Percentiles rank a stretch among this genome's conserved stretches.
phyloP scores from a whole-genome alignment of 2,888 invertebrate species.

The Coelinius sp. region DNA sequence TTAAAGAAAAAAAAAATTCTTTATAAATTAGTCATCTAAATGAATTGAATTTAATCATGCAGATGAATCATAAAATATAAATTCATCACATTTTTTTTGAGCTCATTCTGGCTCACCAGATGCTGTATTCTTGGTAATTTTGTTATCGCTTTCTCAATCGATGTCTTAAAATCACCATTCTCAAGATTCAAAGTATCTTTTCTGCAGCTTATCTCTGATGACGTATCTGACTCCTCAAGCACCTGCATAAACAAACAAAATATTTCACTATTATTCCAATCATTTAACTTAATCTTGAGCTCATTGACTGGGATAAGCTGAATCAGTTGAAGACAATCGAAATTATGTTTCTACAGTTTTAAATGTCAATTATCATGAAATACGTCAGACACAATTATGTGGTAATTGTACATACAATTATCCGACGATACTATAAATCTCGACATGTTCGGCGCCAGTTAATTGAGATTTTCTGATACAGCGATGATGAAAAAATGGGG shows the following conservation, averaged over 20 bases:
- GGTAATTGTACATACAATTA: neutral
- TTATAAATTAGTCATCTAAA: neutral
- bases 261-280: neutral
- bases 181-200: slow-evolving; percentile 68
- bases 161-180: slow-evolving; percentile 68
- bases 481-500: neutral
- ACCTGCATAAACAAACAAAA: slow-evolving; percentile 63
- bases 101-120: slow-evolving; percentile 58
- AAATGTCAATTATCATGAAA: neutral
- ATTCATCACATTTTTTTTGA: slow-evolving; percentile 30
- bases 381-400: neutral
- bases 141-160: slow-evolving; percentile 68
- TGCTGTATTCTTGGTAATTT: slow-evolving; percentile 70
- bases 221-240: slow-evolving; percentile 72
- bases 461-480: slow-evolving; percentile 1
- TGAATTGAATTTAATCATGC: neutral
- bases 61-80: neutral
- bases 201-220: slow-evolving; percentile 72
- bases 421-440: neutral
- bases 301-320: neutral
- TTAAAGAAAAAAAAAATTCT: neutral
- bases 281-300: neutral
- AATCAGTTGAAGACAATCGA: neutral
- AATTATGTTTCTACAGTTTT: neutral
- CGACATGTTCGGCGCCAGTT: slow-evolving; percentile 21